These are phyloP conservation scores for Girardinus metallicus DNA, from an alignment of 2,797 vertebrate species.

Conservation along the genomic window DNA sequence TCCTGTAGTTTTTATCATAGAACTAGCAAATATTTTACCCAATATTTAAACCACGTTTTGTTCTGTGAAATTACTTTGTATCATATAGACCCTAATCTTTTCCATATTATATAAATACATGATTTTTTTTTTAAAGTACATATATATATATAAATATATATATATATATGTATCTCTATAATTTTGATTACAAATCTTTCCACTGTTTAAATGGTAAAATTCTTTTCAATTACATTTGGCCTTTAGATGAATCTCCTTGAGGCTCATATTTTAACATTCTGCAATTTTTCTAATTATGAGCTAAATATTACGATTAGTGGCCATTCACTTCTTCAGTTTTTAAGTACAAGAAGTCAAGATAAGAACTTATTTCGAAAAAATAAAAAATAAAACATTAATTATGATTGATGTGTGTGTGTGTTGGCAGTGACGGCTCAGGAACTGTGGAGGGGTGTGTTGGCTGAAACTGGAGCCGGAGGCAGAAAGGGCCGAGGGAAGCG, in stretches of 20 bases:
- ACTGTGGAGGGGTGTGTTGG: constrained; percentile 92
- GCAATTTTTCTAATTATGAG: background rate
- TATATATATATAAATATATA: too few species aligned
- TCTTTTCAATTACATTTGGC: background rate
- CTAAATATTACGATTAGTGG: background rate
- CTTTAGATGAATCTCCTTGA: background rate
- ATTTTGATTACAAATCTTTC: background rate
- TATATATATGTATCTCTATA: too few species aligned
- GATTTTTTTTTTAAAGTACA: too few species aligned
- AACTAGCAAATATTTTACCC: background rate
- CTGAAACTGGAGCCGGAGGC: constrained; percentile 84
- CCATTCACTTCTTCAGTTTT: background rate
- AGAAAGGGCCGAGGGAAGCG: constrained; percentile 93
- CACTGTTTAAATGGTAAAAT: background rate
- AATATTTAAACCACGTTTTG: background rate
- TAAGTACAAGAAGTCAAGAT: background rate
- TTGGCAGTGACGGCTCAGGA: constrained; percentile 89
- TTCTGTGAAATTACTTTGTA: background rate
- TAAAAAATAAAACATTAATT: background rate
- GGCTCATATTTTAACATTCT: background rate
- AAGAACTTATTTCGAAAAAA: background rate
- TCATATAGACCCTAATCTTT: background rate
- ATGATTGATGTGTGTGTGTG: background rate
- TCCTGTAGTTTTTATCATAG: background rate
- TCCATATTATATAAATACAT: too few species aligned